Evolutionary conservation across 2,113 vertebrate species (phyloP), one percentile per base, ranked within the genome.

Genomic region (Misgurnus mizolepis): DNA sequence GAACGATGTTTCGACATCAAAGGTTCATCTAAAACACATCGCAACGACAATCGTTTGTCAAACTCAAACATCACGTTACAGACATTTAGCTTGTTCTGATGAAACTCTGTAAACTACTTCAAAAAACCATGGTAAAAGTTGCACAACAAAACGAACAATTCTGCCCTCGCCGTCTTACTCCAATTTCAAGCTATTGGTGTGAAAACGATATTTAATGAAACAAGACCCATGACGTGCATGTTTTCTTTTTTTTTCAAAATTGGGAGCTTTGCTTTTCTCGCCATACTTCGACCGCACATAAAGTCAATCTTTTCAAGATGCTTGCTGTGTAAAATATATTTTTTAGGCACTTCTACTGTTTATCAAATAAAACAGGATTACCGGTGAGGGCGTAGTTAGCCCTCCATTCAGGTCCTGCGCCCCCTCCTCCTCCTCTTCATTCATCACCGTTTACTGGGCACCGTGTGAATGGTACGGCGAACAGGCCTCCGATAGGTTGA

Each of bases 261-360:
- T 5, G 45, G 61, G 81, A 60, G 40, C 72, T 55, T 43, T 14
- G 41, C 41, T 60, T 72, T 61, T 6, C 4, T 83, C 88, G 84
- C 78, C 45, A 15, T 47, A 67, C 67, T 17, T 50, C 71, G 47
- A 47, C 71, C 67, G 49, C 62, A 67, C 65, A 70, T 78, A 53
- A 39, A 68, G 15, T 60, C 70, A 64, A 53, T 77, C 73, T 80
- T 76, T 65, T 84, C 83, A 79, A 85, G 83, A 86, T 88, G 85
- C 68, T 61, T 71, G 83, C 86, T 85, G 74, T 76, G 79, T 90
- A 88, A 90, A 87, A 88, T 84, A 87, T 34, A 76, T 80, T 78
- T 89, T 90, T 92, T 89, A 93, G 92, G 92, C 92, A 93, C 92
- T 93, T 93, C 90, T 92, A 91, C 91, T 87, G 89, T 91, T 91